Base-by-base conservation (phyloP, 2,113 vertebrate species). In the Nycticorax nycticorax region DNA sequence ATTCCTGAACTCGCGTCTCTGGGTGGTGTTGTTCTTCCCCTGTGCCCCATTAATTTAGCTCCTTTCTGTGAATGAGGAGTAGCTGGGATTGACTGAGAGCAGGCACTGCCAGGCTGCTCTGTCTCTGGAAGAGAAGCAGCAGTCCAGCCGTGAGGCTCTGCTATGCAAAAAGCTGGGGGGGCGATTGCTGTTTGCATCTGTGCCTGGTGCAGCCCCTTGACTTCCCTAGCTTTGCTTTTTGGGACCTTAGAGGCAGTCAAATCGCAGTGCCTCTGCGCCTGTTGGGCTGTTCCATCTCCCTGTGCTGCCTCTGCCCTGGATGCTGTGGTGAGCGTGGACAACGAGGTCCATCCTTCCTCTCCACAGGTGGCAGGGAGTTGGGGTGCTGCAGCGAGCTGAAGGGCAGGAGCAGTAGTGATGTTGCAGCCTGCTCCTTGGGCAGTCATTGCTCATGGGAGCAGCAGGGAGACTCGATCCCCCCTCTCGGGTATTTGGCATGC, bases 181-280 rank as follows among this genome's bases (percentile, higher is more conserved):
- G 45, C 32, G n/a, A 14, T 35, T 43, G 56, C 37, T 47, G 8
- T 50, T 80, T 63, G 76, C 10, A 6, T 35, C 68, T 57, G 33
- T 47, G 50, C 43, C 50, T 75, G 39, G 5, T 55, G 71, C 33
- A 77, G 60, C 35, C n/a, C 20, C 64, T 23, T 26, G 59, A 21
- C 47, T 56, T 35, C 12, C 48, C 37, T 8, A 12, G 24, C 50
- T 33, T 72, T 0, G 1, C 16, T 37, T 82, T 83, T 59, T 39
- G 47, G n/a, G 30, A 37, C 22, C 56, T 55, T 3, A 1, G 28
- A 11, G 68, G 56, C 37, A 24, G 69, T 20, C 43, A 32, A 1
- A 19, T 19, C 1, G 0, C 28, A 23, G 63, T 23, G 24, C 7
- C 13, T 43, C 27, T 37, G 27, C 0, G 0, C 56, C n/a, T 32